Base-by-base conservation (phyloP, 2,113 vertebrate species). In the Actenoides lindsayi region DNA sequence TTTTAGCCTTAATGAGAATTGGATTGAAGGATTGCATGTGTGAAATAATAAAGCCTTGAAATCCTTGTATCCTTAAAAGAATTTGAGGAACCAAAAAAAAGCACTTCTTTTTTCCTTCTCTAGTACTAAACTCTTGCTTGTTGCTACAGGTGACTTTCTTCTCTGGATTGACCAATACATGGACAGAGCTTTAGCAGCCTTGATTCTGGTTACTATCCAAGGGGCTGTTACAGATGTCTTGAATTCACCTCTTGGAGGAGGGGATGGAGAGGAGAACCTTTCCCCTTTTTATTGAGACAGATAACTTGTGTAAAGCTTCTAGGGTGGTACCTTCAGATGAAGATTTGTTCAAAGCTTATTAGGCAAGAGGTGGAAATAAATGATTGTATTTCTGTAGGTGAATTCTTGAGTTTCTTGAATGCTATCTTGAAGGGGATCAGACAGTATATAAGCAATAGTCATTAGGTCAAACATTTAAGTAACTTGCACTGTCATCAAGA, bases 31-130 rank as follows among this genome's bases (percentile, higher is more conserved):
- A 30, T 39, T 82, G 18, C 46, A 13, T 35, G 37, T 17, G 24
- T 92, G 76, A 77, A 86, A 77, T 50, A 44, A 48, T 64, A 83
- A 89, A 44, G 10, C 65, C 28, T 63, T 75, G 33, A 94, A 89
- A 62, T 74, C n/a, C 28, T 85, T 59, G 27, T 21, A 28, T 35
- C 78, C n/a, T 87, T 59, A 48, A 60, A 84, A 83, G 10, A 90
- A 56, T 69, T 53, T 37, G 18, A 8, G 30, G 10, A 75, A 30
- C 15, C 46, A 35, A n/a, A 39, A 64, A 39, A 84, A 87, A 42
- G 0, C 13, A 12, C 30, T 1, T 41, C 5, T 42, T 60, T 56
- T 83, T 35, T 25, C 5, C 27, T 70, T 2, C 6, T 62, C 7
- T 46, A 21, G 8, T 86, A 27, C 13, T 53, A 21, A 83, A 60